phyloP scores from a whole-genome alignment of 2,797 vertebrate species.

The Xenopus petersii region DNA sequence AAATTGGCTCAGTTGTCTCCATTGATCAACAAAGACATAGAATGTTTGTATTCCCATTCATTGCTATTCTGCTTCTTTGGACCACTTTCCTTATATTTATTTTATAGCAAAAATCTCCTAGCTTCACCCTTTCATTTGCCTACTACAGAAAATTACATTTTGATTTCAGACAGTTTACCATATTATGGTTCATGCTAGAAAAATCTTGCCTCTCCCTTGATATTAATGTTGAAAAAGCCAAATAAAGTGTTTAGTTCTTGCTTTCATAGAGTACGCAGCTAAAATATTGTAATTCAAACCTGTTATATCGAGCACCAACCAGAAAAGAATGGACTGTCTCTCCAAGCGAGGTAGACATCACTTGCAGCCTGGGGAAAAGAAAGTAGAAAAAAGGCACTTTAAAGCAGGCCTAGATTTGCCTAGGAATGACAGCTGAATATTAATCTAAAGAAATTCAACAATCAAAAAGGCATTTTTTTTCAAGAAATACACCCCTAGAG shows the following conservation, averaged over 20 bases:
- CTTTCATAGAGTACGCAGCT: constrained; percentile 8
- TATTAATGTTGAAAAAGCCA: background rate
- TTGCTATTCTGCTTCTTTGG: too few species aligned
- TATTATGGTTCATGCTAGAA: background rate
- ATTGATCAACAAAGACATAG: too few species aligned
- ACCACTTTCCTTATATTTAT: too few species aligned
- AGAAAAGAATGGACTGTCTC: constrained; percentile 56
- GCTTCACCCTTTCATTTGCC: background rate
- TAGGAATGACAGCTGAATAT: constrained; percentile 97
- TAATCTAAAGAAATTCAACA: constrained; percentile 96
- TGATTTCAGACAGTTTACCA: background rate
- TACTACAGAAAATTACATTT: background rate
- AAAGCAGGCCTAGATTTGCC: constrained; percentile 89
- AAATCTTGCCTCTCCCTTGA: background rate
- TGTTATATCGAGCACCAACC: constrained; percentile 51
- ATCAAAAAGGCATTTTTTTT: constrained; percentile 88
- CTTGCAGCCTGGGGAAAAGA: constrained; percentile 80
- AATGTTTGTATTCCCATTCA: too few species aligned
- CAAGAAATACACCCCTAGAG: constrained; percentile 86
- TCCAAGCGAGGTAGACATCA: constrained; percentile 62
- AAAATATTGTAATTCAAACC: constrained; percentile 49
- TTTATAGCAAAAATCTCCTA: background rate
- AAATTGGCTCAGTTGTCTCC: too few species aligned
- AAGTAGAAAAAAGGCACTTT: constrained; percentile 70
- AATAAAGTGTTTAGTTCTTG: background rate